These are phyloP conservation scores for Drosophila tripunctata DNA, from an alignment of 2,888 invertebrate species.

Conservation along the genomic window DNA sequence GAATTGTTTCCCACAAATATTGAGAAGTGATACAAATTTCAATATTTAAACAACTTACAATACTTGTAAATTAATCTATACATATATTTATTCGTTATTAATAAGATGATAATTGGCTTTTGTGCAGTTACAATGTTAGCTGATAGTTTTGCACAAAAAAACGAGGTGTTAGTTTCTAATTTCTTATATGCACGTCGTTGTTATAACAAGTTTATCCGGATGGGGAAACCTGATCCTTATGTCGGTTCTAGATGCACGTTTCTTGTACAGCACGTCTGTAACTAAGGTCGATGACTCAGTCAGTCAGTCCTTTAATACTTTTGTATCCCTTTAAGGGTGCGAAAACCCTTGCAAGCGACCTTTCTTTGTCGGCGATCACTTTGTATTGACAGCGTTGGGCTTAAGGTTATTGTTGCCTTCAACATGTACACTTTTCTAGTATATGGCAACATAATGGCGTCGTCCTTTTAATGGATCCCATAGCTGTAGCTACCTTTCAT, in stretches of 20 bases:
- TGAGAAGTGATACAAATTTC: neutral
- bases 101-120: conserved; percentile 48
- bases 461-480: conserved; percentile 28
- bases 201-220: conserved; percentile 51
- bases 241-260: conserved; percentile 4
- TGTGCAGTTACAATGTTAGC: conserved; percentile 24
- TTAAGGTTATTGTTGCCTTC: conserved; percentile 25
- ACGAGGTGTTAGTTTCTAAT: conserved; percentile 17
- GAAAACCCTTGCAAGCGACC: conserved; percentile 51
- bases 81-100: neutral
- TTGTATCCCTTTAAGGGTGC: conserved; percentile 54
- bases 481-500: conserved; percentile 12
- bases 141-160: conserved; percentile 11
- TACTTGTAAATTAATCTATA: neutral
- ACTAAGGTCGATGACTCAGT: conserved; percentile 68
- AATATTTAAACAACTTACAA: neutral
- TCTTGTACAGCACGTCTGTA: conserved; percentile 7
- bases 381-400: conserved; percentile 48
- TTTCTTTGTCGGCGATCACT: conserved; percentile 34
- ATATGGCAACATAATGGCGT: conserved; percentile 27
- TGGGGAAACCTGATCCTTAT: conserved; percentile 51
- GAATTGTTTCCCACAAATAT: neutral
- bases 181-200: neutral
- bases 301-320: conserved; percentile 23
- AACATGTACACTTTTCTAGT: neutral